Conservation (phyloP, 2,888 invertebrate genomes). For the Gerris lacustris region DNA sequence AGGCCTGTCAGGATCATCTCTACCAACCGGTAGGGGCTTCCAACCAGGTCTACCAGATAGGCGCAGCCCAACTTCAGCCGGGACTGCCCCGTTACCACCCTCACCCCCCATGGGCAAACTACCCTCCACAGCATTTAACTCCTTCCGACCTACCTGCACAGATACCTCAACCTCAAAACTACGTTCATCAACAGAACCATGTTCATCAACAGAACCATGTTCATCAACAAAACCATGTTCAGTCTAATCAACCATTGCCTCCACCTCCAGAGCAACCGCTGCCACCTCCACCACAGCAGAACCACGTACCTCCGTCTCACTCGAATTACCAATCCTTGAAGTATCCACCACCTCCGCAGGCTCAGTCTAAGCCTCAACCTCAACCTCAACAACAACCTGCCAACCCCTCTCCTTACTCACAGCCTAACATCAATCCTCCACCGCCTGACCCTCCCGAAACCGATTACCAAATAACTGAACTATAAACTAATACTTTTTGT, state of each 20-base stretch:
- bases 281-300: neutral
- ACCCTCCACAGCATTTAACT: neutral
- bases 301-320: neutral
- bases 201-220: neutral
- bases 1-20: slow-evolving; percentile 15
- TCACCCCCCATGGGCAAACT: neutral
- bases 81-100: slow-evolving; percentile 15
- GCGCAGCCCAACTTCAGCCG: slow-evolving; percentile 6
- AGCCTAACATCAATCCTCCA: neutral
- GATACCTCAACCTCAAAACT: neutral
- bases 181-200: neutral
- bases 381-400: neutral
- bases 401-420: neutral
- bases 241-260: neutral
- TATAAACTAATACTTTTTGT: neutral
- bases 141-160: neutral
- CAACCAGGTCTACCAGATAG: neutral
- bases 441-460: neutral
- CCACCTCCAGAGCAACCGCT: neutral
- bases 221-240: neutral
- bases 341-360: neutral
- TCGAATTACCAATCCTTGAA: neutral
- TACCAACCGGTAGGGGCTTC: neutral
- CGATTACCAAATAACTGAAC: neutral
- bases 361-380: neutral